phyloP scores from a whole-genome alignment of 2,888 invertebrate genomes.

The Polymixis flavicincta region DNA sequence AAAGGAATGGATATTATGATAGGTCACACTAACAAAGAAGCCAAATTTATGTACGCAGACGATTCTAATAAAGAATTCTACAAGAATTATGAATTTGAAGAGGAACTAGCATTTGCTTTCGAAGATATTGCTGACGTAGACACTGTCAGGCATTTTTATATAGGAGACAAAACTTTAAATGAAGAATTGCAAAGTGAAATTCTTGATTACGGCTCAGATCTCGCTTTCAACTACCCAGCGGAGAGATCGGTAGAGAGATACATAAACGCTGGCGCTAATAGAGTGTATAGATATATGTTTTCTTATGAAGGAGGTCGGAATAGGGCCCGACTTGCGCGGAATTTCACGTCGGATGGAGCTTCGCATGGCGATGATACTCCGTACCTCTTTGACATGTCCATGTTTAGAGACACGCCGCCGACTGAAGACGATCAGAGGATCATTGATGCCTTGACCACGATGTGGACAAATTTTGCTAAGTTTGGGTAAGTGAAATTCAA shows the following conservation, averaged over 20 bases:
- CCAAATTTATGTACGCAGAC: slow-evolving; percentile 35
- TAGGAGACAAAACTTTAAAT: slow-evolving; percentile 16
- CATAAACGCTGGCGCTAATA: slow-evolving; percentile 15
- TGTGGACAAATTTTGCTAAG: slow-evolving; percentile 53
- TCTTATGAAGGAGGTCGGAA: slow-evolving; percentile 43
- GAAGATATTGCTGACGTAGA: slow-evolving; percentile 12
- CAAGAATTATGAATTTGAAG: slow-evolving; percentile 32
- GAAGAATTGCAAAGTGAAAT: slow-evolving; percentile 20
- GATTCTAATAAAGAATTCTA: slow-evolving; percentile 30
- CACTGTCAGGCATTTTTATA: slow-evolving; percentile 30
- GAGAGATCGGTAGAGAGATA: slow-evolving; percentile 25
- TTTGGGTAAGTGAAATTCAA: slow-evolving; percentile 28
- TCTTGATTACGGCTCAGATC: slow-evolving; percentile 42
- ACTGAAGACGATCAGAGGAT: slow-evolving; percentile 33
- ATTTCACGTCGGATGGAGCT: slow-evolving; percentile 31
- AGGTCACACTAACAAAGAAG: slow-evolving; percentile 40
- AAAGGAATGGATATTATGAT: slow-evolving; percentile 43
- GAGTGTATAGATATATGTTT: slow-evolving; percentile 28
- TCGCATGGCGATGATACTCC: slow-evolving; percentile 28
- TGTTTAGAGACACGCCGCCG: slow-evolving; percentile 9
- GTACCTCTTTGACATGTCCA: slow-evolving; percentile 24
- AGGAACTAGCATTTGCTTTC: slow-evolving; percentile 32
- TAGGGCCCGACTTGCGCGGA: not conserved
- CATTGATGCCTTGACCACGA: slow-evolving; percentile 37
- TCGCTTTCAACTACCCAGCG: slow-evolving; percentile 17